Percentiles rank a stretch among this genome's conserved stretches.
phyloP scores from a whole-genome alignment of 2,797 vertebrate species.

The Antrozous pallidus region DNA sequence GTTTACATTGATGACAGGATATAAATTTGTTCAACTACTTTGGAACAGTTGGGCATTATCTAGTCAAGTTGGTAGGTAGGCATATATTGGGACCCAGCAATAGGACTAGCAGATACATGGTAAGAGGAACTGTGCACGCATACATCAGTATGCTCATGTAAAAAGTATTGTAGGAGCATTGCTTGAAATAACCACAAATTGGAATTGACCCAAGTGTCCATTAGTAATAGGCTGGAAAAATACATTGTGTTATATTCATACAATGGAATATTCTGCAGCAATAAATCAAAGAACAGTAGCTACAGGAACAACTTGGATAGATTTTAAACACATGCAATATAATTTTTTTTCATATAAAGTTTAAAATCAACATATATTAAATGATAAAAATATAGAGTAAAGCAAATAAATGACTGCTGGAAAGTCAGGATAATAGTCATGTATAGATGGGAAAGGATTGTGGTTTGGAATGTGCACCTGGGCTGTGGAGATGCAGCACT shows the following conservation, averaged over 20 bases:
- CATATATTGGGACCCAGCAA: neutral
- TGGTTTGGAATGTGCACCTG: neutral
- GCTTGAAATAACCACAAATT: slow-evolving; percentile 2
- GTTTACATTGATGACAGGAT: neutral
- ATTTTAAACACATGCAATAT: neutral
- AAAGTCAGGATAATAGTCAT: neutral
- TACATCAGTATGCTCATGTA: neutral
- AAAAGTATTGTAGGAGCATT: neutral
- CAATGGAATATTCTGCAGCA: neutral
- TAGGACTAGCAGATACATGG: neutral
- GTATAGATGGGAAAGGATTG: neutral
- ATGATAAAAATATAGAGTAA: neutral
- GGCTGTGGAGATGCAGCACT: neutral
- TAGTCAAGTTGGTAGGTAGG: neutral
- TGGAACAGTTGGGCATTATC: neutral
- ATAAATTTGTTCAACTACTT: neutral
- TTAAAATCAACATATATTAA: neutral
- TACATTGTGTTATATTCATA: neutral
- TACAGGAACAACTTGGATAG: neutral
- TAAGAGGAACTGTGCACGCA: neutral
- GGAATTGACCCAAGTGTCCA: neutral
- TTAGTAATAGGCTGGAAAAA: neutral
- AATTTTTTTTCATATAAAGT: neutral
- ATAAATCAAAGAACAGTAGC: neutral
- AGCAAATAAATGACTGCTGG: neutral